A percentile compares a stretch with the other conserved stretches of the same genome.
phyloP scores from a whole-genome alignment of 2,888 invertebrate genomes.

The Napeogenes inachia region DNA sequence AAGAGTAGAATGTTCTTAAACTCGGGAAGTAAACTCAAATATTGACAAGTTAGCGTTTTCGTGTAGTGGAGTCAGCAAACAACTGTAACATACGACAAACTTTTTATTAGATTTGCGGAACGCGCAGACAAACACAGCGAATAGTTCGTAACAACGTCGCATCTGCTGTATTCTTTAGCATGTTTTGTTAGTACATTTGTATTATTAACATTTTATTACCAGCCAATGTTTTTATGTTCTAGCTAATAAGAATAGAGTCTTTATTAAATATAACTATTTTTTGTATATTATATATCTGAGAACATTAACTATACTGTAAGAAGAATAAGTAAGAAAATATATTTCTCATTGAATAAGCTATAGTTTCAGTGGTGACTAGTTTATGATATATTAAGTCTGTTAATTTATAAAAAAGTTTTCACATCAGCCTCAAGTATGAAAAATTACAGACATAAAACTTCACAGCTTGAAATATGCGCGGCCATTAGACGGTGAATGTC shows the following conservation, averaged over 20 bases:
- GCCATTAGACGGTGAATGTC: constrained; percentile 14
- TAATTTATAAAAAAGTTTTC: neutral
- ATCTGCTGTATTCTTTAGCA: neutral
- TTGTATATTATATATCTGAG: too few relatives aligned
- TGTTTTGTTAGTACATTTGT: neutral
- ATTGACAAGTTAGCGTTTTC: constrained; percentile 1
- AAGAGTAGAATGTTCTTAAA: neutral
- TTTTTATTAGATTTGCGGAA: constrained; percentile 7
- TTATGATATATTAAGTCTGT: neutral
- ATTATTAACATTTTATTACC: neutral
- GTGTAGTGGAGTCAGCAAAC: neutral
- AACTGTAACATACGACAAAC: neutral
- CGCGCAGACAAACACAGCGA: constrained; percentile 3
- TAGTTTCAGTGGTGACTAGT: too few relatives aligned
- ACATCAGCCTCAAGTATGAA: neutral
- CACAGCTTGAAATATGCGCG: neutral
- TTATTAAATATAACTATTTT: too few relatives aligned
- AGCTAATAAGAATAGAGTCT: too few relatives aligned
- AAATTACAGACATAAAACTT: neutral
- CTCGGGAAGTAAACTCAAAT: neutral
- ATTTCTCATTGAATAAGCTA: too few relatives aligned
- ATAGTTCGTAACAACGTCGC: neutral
- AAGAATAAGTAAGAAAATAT: too few relatives aligned
- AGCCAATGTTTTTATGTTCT: too few relatives aligned
- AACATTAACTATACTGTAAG: too few relatives aligned